phyloP scores from a whole-genome alignment of 1,140 invertebrate species.

The Drosophila bocqueti region DNA sequence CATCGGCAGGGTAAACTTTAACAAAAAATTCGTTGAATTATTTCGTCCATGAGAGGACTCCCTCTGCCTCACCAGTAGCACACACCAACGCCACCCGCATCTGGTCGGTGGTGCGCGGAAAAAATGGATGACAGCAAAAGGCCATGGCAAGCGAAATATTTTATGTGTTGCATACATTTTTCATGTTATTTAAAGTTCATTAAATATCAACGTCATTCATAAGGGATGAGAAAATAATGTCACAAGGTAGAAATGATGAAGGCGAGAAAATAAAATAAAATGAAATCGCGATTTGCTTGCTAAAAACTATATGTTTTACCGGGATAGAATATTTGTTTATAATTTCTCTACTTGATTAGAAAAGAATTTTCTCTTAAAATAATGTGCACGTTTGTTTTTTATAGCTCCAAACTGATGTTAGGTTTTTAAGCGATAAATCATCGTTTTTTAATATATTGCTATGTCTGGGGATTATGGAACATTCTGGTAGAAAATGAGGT shows the following conservation, averaged over 20 bases:
- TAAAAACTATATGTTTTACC: background rate
- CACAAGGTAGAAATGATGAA: background rate
- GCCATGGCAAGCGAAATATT: conserved; percentile 40
- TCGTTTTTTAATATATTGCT: no score
- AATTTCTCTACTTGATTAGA: background rate
- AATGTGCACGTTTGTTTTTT: no score
- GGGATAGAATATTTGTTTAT: background rate
- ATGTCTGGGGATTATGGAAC: background rate
- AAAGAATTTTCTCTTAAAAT: background rate
- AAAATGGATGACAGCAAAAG: conserved; percentile 30
- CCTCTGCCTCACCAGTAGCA: background rate
- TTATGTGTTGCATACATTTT: conserved; percentile 56
- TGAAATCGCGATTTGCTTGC: background rate
- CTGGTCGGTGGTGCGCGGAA: conserved; percentile 9
- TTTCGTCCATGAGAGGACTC: conserved; percentile 19
- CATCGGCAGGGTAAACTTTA: conserved; percentile 23
- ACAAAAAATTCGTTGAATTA: conserved; percentile 49
- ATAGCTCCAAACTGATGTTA: no score
- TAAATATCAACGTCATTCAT: conserved; percentile 51
- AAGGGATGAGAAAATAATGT: conserved; percentile 2
- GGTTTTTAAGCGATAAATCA: no score
- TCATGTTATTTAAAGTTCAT: conserved; percentile 76
- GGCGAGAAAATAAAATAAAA: background rate
- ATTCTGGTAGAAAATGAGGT: background rate
- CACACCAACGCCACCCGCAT: conserved; percentile 1